phyloP scores from a whole-genome alignment of 2,797 vertebrate species.

The Morelia viridis region DNA sequence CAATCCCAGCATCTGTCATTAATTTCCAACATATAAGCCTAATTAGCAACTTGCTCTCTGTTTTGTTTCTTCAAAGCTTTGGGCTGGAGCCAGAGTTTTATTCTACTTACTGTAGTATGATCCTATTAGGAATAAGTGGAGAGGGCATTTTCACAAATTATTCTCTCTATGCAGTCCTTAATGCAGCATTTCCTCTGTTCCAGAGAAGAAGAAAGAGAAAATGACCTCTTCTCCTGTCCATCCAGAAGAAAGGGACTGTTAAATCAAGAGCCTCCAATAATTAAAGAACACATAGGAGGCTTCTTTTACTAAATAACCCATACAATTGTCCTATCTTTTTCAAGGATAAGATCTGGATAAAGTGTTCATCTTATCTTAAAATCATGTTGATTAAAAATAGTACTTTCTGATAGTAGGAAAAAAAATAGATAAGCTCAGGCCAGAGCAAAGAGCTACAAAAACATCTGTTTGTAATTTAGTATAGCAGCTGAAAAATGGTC shows the following conservation, averaged over 20 bases:
- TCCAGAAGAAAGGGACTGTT: background rate
- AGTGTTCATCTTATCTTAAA: background rate
- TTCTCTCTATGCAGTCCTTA: background rate
- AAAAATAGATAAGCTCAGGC: background rate
- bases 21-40: background rate
- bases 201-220: background rate
- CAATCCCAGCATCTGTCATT: background rate
- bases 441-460: background rate
- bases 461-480: background rate
- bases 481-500: background rate
- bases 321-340: background rate
- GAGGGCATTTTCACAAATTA: background rate
- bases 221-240: background rate
- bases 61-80: background rate
- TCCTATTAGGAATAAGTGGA: background rate
- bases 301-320: background rate
- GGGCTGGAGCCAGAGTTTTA: background rate
- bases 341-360: background rate
- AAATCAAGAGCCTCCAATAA: background rate
- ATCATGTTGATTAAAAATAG: conserved; percentile 23
- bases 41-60: background rate
- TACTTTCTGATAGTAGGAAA: background rate
- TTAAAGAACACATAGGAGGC: background rate
- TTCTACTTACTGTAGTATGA: background rate
- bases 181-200: background rate